phyloP scores from a whole-genome alignment of 1,140 invertebrate species.

The Drosophila parvula region DNA sequence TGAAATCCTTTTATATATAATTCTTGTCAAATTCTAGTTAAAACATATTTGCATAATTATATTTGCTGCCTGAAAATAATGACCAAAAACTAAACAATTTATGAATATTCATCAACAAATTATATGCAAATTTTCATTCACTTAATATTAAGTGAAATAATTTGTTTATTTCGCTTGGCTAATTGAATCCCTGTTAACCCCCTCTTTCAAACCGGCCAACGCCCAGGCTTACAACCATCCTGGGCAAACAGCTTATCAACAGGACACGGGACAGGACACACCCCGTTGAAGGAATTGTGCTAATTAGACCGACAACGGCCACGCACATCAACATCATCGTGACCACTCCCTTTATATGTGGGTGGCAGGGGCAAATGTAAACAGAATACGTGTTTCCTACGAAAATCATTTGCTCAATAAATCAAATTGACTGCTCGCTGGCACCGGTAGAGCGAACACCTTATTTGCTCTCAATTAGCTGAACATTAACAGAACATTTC shows the following conservation, averaged over 20 bases:
- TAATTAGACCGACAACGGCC: slow-evolving; percentile 61
- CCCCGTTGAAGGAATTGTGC: slow-evolving; percentile 43
- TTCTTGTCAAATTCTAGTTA: no score
- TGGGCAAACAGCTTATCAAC: slow-evolving; percentile 12
- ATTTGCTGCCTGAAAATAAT: background rate
- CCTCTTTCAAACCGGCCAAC: background rate
- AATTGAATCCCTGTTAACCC: slow-evolving; percentile 25
- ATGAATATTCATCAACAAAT: slow-evolving; percentile 4
- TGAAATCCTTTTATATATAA: no score
- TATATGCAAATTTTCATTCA: slow-evolving; percentile 2
- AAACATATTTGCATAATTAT: background rate
- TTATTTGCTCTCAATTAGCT: slow-evolving; percentile 74
- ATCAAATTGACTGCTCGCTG: slow-evolving; percentile 57
- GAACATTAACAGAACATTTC: slow-evolving; percentile 55
- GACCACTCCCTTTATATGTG: slow-evolving; percentile 32
- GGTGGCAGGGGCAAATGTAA: slow-evolving; percentile 9
- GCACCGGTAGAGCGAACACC: slow-evolving; percentile 26
- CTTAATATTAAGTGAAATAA: slow-evolving; percentile 15
- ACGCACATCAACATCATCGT: slow-evolving; percentile 52
- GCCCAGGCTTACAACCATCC: background rate
- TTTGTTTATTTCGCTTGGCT: slow-evolving; percentile 7
- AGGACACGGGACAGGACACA: slow-evolving; percentile 27
- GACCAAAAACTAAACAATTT: background rate
- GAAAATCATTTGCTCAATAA: slow-evolving; percentile 73
- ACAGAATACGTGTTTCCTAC: slow-evolving; percentile 50